Evolutionary conservation across 2,888 invertebrate genomes (phyloP), one percentile per base, ranked within the genome.

Genomic region (Bembecia ichneumoniformis): DNA sequence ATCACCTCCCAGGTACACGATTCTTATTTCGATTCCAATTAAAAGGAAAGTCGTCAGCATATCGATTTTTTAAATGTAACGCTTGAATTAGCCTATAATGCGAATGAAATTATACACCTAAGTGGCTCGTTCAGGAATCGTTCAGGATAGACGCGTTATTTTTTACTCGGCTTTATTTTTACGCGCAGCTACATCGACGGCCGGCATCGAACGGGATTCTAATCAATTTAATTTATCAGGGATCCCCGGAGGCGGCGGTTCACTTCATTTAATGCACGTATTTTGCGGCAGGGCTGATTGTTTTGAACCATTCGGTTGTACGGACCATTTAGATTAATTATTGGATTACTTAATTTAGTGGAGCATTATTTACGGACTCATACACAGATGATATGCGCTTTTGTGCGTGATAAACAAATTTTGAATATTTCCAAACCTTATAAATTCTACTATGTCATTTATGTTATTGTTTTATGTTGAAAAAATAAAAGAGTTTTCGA

Each of bases 221-320:
- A 87, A 87, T 87, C 87, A 87, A 86, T 87, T 87, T 87, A 87
- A 87, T 87, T 87, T 87, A 87, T 87, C 87, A 77, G 83, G 83
- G 82, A 82, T 86, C 84, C 83, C 84, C 69, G 62, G 83, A 82
- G 84, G 82, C 82, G 74, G 79, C 82, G 82, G 84, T 87, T 86
- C 86, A 84, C 83, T 87, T 87, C 87, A 84, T 87, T 87, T 87
- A 87, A 84, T 86, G 86, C 87, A 84, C 82, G 86, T 87, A 86
- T 86, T 87, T 87, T 87, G 87, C 80, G 86, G 86, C 78, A 71
- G 74, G 77, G 81, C 80, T 83, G 86, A 87, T 87, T 87, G 87
- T 87, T 87, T 87, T 86, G 82, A 86, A 86, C 83, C 87, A 86
- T 84, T 86, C 86, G 79, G 77, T 77, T 86, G 82, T 82, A 83